Evolutionary conservation across 2,797 vertebrate species (phyloP), one percentile per base, ranked within the genome.

Genomic region (Eulemur coronatus): DNA sequence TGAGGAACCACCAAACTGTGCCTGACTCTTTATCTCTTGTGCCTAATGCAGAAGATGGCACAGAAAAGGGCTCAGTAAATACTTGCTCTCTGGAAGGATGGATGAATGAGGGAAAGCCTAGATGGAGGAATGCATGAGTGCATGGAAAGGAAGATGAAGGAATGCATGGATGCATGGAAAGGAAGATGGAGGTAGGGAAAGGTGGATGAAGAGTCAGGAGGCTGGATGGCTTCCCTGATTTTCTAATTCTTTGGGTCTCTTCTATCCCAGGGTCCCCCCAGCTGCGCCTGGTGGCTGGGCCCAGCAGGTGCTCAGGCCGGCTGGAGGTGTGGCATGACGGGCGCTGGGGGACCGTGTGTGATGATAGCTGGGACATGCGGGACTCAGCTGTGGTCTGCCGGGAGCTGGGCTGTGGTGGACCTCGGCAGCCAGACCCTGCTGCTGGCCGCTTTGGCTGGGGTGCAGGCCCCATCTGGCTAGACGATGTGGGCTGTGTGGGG

Each of bases 401-500:
- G 41, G 97, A 98, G 76, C 69, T 98, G 97, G 97, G 98, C 88
- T 98, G 98, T 0, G 98, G 98, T 0, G 8, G 41, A 0, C 61
- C 0, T 0, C 84, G 1, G 82, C 97, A 92, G 12, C 96, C 91
- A 0, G 97, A 97, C 26, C 92, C 98, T 3, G n/a, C 94, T 0
- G 59, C 82, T 0, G 97, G 98, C 24, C 96, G 97, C 84, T 98
- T 97, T 0, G 97, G 98, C 59, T 98, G 97, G 96, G 98, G 97
- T 0, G 78, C 97, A 0, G 98, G 98, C n/a, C 97, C 97, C 82
- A 98, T 98, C 94, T 98, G 98, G 98, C 92, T 98, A 92, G 98
- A 98, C 0, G 98, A 98, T 0, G 97, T 98, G 38, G 76, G 82
- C 28, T 98, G 98, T 24, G 65, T 26, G 7, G 98, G 98, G 41